These are phyloP conservation scores for Andrena chrysosceles DNA, from an alignment of 2,888 invertebrate genomes.

Conservation along the genomic window DNA sequence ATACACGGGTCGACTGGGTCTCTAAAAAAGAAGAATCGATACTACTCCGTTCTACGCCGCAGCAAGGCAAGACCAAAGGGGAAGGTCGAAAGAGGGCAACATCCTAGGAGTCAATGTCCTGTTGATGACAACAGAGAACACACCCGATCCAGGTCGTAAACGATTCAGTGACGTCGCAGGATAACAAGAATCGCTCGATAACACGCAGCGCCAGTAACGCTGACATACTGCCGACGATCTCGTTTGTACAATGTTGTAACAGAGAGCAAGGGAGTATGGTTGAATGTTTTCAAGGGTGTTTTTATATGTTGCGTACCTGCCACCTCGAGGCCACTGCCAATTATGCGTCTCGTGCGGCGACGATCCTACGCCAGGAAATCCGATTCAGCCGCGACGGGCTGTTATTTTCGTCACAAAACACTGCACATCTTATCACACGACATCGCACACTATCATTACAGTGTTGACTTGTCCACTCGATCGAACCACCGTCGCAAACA, in stretches of 20 bases:
- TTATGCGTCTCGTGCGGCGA: conserved; percentile 69
- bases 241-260: background rate
- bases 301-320: conserved; percentile 69
- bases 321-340: conserved; percentile 66
- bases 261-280: background rate
- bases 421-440: conserved; percentile 72
- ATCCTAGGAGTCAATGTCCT: conserved; percentile 75
- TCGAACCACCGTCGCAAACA: conserved; percentile 27
- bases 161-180: conserved; percentile 33
- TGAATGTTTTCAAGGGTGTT: conserved; percentile 17
- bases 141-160: conserved; percentile 60
- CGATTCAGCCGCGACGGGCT: conserved; percentile 74
- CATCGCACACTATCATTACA: conserved; percentile 58
- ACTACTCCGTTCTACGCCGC: conserved; percentile 12
- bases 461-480: conserved; percentile 24
- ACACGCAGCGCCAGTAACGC: background rate
- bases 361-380: conserved; percentile 63
- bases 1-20: background rate
- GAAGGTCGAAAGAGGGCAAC: conserved; percentile 64
- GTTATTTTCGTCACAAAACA: conserved; percentile 79
- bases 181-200: conserved; percentile 38
- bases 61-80: conserved; percentile 35
- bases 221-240: background rate
- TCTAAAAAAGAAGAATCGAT: conserved; percentile 20
- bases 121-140: conserved; percentile 73